phyloP scores from a whole-genome alignment of 2,888 invertebrate genomes.

The Rotaria macrura region DNA sequence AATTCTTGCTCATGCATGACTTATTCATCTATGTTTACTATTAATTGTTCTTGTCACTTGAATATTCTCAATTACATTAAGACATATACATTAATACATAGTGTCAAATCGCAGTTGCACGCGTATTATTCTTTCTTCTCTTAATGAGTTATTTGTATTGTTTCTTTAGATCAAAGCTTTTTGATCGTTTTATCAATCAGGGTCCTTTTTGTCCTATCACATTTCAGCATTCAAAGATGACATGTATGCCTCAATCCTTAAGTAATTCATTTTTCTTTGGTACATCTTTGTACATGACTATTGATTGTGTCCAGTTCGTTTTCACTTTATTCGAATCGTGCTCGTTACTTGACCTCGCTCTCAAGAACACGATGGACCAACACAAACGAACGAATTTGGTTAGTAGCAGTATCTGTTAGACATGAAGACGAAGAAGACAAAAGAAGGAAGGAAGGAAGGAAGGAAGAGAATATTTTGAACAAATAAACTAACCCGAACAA shows the following conservation, averaged over 20 bases:
- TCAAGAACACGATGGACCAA: not conserved
- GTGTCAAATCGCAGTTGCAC: not conserved
- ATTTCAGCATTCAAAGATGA: not conserved
- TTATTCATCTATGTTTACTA: too few species aligned
- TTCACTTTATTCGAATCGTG: not conserved
- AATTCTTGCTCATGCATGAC: not conserved
- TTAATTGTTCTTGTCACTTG: not conserved
- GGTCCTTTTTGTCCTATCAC: not conserved
- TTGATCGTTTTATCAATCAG: not conserved
- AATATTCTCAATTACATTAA: too few species aligned
- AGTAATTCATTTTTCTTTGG: not conserved
- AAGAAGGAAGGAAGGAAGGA: not conserved
- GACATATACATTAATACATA: not conserved
- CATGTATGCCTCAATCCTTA: not conserved
- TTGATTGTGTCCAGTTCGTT: not conserved
- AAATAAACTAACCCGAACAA: not conserved
- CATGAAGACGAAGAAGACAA: too few species aligned
- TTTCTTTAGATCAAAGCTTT: not conserved
- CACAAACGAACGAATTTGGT: not conserved
- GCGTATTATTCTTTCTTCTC: too few species aligned
- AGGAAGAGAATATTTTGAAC: not conserved
- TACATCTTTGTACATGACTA: not conserved
- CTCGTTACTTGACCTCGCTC: not conserved
- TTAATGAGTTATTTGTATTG: not conserved
- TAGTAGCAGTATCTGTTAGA: not conserved